Percentiles rank a stretch among this genome's conserved stretches.
phyloP scores from a whole-genome alignment of 2,888 invertebrate genomes.

The Entomobrya proxima region DNA sequence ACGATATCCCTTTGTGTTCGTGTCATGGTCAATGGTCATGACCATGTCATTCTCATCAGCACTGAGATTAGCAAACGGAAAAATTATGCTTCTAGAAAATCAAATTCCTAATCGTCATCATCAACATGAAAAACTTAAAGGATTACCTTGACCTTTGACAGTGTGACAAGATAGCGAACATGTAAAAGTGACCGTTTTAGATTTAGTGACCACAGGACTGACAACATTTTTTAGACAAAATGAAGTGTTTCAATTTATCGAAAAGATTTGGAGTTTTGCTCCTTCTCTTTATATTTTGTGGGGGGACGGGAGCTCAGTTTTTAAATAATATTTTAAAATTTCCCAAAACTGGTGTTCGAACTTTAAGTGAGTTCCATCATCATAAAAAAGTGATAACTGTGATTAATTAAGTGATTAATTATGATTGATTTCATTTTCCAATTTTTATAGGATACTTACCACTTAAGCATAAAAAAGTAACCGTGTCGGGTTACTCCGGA shows the following conservation, averaged over 20 bases:
- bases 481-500: constrained; percentile 70
- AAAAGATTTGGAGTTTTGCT: constrained; percentile 41
- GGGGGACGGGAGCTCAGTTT: constrained; percentile 49
- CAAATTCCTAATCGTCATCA: not conserved
- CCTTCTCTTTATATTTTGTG: constrained; percentile 52
- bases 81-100: not conserved
- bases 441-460: constrained; percentile 61
- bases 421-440: not conserved
- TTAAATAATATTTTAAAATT: constrained; percentile 58
- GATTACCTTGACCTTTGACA: constrained; percentile 46
- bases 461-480: constrained; percentile 68
- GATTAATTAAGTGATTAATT: not conserved
- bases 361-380: constrained; percentile 48
- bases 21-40: constrained; percentile 49
- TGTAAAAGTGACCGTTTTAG: no score
- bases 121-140: not conserved
- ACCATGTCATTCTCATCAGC: constrained; percentile 2
- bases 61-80: not conserved
- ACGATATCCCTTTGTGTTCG: not conserved
- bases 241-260: constrained; percentile 49
- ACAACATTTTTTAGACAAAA: no score
- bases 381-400: not conserved
- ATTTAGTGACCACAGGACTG: no score
- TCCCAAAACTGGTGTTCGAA: constrained; percentile 56
- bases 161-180: not conserved